Conservation (phyloP, 2,113 vertebrate species). For the Epinephelus fuscoguttatus region DNA sequence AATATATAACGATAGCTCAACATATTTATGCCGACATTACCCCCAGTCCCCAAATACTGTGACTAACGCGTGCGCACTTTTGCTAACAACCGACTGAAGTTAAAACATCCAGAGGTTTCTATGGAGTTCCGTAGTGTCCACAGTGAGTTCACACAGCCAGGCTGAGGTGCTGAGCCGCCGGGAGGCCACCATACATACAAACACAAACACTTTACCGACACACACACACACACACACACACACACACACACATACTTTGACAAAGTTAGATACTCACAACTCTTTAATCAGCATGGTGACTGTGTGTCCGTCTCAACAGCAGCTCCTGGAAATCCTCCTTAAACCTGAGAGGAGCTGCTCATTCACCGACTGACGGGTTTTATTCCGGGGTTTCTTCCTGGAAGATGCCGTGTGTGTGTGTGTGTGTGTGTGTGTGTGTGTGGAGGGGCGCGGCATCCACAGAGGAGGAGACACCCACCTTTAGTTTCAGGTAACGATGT, state of each 20-base stretch:
- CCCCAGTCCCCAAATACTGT: rapidly evolving
- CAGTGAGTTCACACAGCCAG: not conserved
- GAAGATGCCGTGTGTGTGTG: constrained; percentile 32
- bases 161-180: not conserved
- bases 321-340: not conserved
- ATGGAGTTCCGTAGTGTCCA: not conserved
- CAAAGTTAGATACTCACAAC: constrained; percentile 77
- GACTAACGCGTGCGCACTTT: not conserved
- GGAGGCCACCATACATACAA: too few relatives aligned
- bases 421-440: not conserved
- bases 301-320: constrained; percentile 17
- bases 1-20: not conserved
- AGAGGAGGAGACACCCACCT: constrained; percentile 55
- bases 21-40: not conserved
- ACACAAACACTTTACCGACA: too few relatives aligned
- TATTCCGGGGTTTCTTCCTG: constrained; percentile 76
- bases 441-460: constrained; percentile 65
- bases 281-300: constrained; percentile 82
- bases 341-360: not conserved
- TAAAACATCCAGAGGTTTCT: not conserved
- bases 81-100: too few relatives aligned
- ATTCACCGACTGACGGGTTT: not conserved
- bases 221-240: too few relatives aligned
- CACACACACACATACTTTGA: not conserved
- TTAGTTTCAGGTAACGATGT: constrained; percentile 54